Evolutionary conservation across 2,888 invertebrate genomes (phyloP), one percentile per base, ranked within the genome.

Genomic region (Cylloceria caligata): DNA sequence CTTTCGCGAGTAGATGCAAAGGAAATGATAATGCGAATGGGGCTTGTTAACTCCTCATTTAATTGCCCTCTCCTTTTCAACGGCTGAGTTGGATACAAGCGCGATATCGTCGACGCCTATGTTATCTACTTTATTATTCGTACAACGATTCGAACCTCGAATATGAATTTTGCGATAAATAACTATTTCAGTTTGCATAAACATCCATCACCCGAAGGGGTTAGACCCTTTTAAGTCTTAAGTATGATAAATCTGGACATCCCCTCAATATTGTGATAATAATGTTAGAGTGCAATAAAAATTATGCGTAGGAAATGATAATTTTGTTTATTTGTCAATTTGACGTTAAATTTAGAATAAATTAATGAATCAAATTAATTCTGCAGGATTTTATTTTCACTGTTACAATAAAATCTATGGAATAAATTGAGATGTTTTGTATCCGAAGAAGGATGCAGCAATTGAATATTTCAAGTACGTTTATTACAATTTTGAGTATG

Each of bases 1-100:
- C 74, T 88, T 87, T 88, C 86, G 86, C 87, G 78, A 86, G 81
- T 86, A 91, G 92, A 92, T 92, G 86, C 86, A 91, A 88, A 91
- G 92, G 92, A 92, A 91, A 91, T 88, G 91, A 91, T 92, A 92
- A 89, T 84, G 89, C 90, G 34, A 79, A 74, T 74, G 68, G 49
- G 87, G 88, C 91, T 91, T 91, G 91, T 91, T 91, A 91, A 86
- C 90, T 91, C 88, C 89, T 90, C 88, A 89, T 91, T 89, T 91
- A 92, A 91, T 91, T 91, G 89, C 90, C 88, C 86, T 87, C 86
- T 88, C 87, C 85, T 88, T 91, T 91, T 91, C 91, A 91, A 90
- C 90, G 89, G 88, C 85, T 87, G 79, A 68, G 77, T 57, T 87
- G 88, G 87, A 88, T 86, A 86, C 86, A 83, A 83, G 83, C 80